Evolutionary conservation across 2,888 invertebrate genomes (phyloP), one percentile per base, ranked within the genome.

Genomic region (Chironomus riparius): DNA sequence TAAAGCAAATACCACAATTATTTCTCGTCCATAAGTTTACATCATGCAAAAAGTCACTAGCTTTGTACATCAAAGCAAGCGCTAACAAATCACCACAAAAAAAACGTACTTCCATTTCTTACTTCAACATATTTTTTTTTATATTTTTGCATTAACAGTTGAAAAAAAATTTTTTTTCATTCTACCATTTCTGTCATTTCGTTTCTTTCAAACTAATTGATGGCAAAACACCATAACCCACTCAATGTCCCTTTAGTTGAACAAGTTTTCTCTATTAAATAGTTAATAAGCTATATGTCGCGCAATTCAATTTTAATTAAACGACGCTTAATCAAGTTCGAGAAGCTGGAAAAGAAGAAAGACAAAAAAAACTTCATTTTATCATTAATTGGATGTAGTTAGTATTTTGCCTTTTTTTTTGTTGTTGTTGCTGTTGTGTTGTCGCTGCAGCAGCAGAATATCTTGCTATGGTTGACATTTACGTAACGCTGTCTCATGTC

Each of bases 381-480:
- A 65, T 65, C 65, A 24, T 65, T 65, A 65, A 65, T 65, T 65
- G 65, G 65, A 65, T 65, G 65, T 65, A 65, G 65, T 65, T 65
- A 21, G 65, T 24, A 21, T 65, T 24, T 65, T 22, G 50, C 15
- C 10, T 38, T 38, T 38, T 38, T 38, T 38, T 1, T 10, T 38
- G 4, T 38, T 38, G 7, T 38, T 38, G 10, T 38, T 38, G 38
- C 10, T 10, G 10, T 10, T 10, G 10, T 38, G 10, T 38, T 38
- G 38, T 38, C 38, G 10, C 38, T 10, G 10, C 38, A 38, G 10
- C 38, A 38, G 38, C 65, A 24, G 21, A 24, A 24, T 65, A 65
- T n/a, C 65, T 65, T 65, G 65, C 21, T 21, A 7, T 24, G 24
- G 21, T 65, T 65, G 65, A 65, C 65, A 65, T 65, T 65, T 65